A percentile compares a stretch with the other conserved stretches of the same genome.
These are phyloP conservation scores for Zygaena filipendulae DNA, from an alignment of 2,888 invertebrate species.

Conservation along the genomic window DNA sequence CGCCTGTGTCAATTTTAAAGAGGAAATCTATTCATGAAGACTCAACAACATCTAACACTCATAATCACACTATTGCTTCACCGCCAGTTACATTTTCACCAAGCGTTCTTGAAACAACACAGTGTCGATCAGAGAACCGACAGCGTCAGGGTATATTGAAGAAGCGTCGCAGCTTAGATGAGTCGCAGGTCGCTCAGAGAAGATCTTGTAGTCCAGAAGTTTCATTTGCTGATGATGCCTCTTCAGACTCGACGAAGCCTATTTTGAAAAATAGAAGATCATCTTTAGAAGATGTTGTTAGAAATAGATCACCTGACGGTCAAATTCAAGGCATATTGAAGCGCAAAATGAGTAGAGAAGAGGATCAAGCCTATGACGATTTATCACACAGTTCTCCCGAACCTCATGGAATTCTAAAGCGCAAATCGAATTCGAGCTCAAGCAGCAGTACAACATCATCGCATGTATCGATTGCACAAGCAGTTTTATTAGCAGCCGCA, in stretches of 20 bases:
- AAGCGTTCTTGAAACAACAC: conserved; percentile 75
- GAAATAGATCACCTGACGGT: conserved; percentile 72
- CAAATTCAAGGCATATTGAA: conserved; percentile 76
- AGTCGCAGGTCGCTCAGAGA: conserved; percentile 75
- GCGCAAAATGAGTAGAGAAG: conserved; percentile 73
- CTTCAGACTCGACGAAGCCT: conserved; percentile 69
- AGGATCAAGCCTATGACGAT: conserved; percentile 72
- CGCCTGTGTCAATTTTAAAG: conserved; percentile 75
- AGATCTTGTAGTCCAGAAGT: conserved; percentile 78
- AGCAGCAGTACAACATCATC: conserved; percentile 72
- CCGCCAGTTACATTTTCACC: conserved; percentile 86
- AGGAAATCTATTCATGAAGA: conserved; percentile 72
- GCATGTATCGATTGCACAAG: conserved; percentile 76
- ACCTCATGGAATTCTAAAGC: conserved; percentile 83
- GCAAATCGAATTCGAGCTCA: conserved; percentile 78
- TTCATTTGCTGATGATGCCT: conserved; percentile 66
- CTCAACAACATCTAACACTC: conserved; percentile 47
- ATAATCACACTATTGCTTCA: conserved; percentile 64
- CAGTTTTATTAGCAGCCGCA: conserved; percentile 73
- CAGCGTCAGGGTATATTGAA: conserved; percentile 84
- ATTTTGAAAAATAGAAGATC: conserved; percentile 77
- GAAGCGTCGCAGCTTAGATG: conserved; percentile 85
- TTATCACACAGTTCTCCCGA: conserved; percentile 72
- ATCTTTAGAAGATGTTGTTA: conserved; percentile 76
- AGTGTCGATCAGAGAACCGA: conserved; percentile 59